Conservation (phyloP, 2,113 vertebrate species). For the Corythaixoides concolor region DNA sequence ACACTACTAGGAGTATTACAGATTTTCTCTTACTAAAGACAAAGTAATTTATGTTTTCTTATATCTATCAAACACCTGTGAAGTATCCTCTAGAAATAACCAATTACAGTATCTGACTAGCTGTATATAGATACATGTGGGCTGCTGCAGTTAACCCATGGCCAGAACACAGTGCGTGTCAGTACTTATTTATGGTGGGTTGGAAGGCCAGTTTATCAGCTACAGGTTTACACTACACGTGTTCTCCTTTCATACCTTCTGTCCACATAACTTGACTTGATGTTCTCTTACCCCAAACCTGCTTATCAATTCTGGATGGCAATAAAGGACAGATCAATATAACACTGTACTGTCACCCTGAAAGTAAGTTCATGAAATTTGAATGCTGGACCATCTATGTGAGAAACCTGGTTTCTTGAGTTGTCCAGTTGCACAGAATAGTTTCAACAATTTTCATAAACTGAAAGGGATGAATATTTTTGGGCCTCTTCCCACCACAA, state of each 20-base stretch:
- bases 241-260: not conserved
- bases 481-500: not conserved
- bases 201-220: not conserved
- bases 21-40: not conserved
- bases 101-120: not conserved
- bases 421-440: not conserved
- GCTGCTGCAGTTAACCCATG: not conserved
- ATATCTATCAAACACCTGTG: not conserved
- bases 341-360: not conserved
- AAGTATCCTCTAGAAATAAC: conserved; percentile 19
- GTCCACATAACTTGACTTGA: not conserved
- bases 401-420: not conserved
- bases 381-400: not conserved
- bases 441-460: not conserved
- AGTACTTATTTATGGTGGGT: not conserved
- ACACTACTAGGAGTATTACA: not conserved
- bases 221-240: not conserved
- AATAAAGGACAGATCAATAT: not conserved
- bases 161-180: not conserved
- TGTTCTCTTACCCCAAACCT: not conserved
- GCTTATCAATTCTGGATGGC: not conserved
- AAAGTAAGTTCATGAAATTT: not conserved
- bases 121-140: not conserved
- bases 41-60: not conserved
- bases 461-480: not conserved